Evolutionary conservation across 2,888 invertebrate genomes (phyloP).

Genomic region (Drosophila monieri): DNA sequence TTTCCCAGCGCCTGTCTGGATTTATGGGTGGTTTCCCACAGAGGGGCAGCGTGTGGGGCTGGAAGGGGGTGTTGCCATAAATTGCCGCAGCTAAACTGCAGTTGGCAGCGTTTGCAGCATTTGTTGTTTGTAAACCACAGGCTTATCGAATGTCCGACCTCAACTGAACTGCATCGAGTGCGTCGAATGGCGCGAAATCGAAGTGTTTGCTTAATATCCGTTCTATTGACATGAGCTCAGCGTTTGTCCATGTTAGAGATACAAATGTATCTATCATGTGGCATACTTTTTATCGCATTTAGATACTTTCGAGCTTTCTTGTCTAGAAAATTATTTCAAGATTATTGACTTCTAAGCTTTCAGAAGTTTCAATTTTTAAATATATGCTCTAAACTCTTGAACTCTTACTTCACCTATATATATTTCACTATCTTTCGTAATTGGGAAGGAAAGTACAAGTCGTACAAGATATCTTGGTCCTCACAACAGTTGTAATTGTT

Average conservation of each 20-base stretch:
- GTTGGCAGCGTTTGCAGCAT: slow-evolving; percentile 51
- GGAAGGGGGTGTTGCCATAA: slow-evolving; percentile 79
- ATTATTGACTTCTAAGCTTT: too few relatives aligned
- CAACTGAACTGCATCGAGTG: slow-evolving; percentile 31
- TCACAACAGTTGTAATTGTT: slow-evolving; percentile 78
- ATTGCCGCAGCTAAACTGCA: slow-evolving; percentile 75
- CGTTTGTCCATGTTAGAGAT: slow-evolving; percentile 31
- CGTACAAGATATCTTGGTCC: slow-evolving; percentile 33
- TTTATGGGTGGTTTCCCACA: slow-evolving; percentile 56
- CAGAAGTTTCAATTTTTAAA: too few relatives aligned
- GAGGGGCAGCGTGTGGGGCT: slow-evolving; percentile 4
- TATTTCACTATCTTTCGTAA: slow-evolving; percentile 8
- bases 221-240: slow-evolving; percentile 38
- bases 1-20: slow-evolving; percentile 61
- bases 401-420: not conserved
- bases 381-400: too few relatives aligned
- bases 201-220: slow-evolving; percentile 49
- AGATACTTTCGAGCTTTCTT: not conserved
- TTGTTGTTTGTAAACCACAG: slow-evolving; percentile 38
- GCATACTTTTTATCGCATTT: not conserved
- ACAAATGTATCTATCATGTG: slow-evolving; percentile 4
- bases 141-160: slow-evolving; percentile 40
- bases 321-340: not conserved
- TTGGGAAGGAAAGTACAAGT: slow-evolving; percentile 6
- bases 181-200: slow-evolving; percentile 15